Evolutionary conservation across 2,888 invertebrate species (phyloP), one percentile per base, ranked within the genome.

Genomic region (Lumbricus terrestris): DNA sequence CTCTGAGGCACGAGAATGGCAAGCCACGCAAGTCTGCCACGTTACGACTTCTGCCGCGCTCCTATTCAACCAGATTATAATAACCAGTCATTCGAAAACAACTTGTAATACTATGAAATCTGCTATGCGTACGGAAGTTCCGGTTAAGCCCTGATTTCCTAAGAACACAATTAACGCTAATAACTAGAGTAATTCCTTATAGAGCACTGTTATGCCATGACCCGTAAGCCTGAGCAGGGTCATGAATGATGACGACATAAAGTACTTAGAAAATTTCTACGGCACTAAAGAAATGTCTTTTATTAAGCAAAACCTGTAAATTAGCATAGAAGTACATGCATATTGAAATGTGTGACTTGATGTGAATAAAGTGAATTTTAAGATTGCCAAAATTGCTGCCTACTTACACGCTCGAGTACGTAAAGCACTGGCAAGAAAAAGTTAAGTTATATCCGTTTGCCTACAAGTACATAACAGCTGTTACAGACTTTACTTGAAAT

Each of bases 21-120:
- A 96, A 96, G 20, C 96, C 96, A 94, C 99, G 99, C 16, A n/a
- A n/a, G n/a, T n/a, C 98, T 98, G 8, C 95, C 95, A 94, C 99
- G 99, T 0, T 33, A 37, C 13, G 42, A 34, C 89, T 38, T 38
- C 35, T 18, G 37, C 83, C 83, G 37, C 11, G 37, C 38, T 33
- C 82, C 38, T 23, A 35, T 47, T 88, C 29, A 38, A 35, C n/a
- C 33, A 88, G 23, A 8, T 40, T 40, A 40, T 29, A 11, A 33
- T 5, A 69, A 33, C 69, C 47, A 35, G 37, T 54, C 33, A 89
- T 6, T 35, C 29, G 13, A 0, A 82, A 34, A 54, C 42, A 89
- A 89, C 35, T 20, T 35, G n/a, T n/a, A n/a, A n/a, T n/a, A 23
- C n/a, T 34, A 89, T 89, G 33, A n/a, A 89, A 54, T 35, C 11